phyloP scores from a whole-genome alignment of 1,140 invertebrate species.

The Rhagoletis pomonella region DNA sequence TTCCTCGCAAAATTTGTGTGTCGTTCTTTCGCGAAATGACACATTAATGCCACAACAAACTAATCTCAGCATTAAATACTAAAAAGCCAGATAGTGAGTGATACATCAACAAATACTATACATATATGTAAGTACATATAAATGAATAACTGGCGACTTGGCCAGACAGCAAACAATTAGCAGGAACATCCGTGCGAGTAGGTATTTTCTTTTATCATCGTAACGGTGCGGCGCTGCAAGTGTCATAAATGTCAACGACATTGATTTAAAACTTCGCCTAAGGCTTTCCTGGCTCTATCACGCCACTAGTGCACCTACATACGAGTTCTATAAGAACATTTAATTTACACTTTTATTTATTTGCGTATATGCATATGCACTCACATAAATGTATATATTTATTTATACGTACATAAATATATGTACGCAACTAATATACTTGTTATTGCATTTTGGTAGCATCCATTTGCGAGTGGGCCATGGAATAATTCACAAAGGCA shows the following conservation, averaged over 20 bases:
- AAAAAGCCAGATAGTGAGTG: background rate
- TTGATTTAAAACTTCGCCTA: background rate
- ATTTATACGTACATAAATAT: no score
- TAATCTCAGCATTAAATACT: background rate
- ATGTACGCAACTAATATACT: no score
- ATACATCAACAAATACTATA: background rate
- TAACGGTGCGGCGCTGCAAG: background rate
- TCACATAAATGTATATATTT: no score
- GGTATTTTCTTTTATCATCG: background rate
- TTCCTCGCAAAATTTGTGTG: background rate
- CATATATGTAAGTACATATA: background rate
- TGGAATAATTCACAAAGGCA: no score
- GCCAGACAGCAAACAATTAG: slow-evolving; percentile 47
- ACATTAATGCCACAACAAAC: background rate
- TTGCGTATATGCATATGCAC: background rate
- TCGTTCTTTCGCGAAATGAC: background rate
- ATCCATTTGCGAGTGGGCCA: no score
- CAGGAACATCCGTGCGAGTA: background rate
- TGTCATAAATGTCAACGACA: slow-evolving; percentile 33
- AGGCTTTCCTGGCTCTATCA: background rate
- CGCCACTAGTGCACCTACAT: background rate
- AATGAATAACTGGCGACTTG: background rate
- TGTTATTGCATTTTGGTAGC: no score
- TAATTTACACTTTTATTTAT: background rate
- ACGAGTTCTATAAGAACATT: background rate